Conservation (phyloP, 2,888 invertebrate genomes). For the Steromphala cineraria region DNA sequence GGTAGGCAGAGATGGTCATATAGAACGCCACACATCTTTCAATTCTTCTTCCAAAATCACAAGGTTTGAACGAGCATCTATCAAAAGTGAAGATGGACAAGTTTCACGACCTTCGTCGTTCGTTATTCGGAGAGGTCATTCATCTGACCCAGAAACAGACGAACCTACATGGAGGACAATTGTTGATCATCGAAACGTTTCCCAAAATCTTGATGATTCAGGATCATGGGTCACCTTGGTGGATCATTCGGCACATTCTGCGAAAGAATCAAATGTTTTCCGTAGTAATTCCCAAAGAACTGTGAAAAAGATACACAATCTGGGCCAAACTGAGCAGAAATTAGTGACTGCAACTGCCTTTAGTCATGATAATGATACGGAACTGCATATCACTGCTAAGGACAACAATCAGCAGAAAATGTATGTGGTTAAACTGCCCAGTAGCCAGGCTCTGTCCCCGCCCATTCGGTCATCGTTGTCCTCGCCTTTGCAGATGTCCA, state of each 20-base stretch:
- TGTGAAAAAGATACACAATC: background rate
- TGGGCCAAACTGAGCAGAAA: background rate
- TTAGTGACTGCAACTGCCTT: background rate
- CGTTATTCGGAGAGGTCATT: background rate
- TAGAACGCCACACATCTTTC: background rate
- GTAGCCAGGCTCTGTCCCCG: background rate
- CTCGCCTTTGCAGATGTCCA: no score
- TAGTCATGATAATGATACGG: background rate
- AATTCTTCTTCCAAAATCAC: background rate
- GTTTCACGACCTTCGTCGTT: background rate
- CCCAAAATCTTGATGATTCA: background rate
- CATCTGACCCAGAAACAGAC: background rate
- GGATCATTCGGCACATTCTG: background rate
- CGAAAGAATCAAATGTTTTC: background rate
- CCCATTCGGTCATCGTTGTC: background rate
- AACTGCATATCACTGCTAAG: background rate
- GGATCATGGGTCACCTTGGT: background rate
- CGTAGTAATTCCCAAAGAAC: background rate
- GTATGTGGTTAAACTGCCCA: slow-evolving; percentile 12
- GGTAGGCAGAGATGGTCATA: background rate
- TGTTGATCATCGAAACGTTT: background rate
- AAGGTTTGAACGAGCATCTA: background rate
- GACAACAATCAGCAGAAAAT: background rate
- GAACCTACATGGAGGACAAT: background rate
- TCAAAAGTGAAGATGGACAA: background rate